A percentile compares a stretch with the other conserved stretches of the same genome.
These are phyloP conservation scores for Dicranocentrus wangi DNA, from an alignment of 2,888 invertebrate genomes.

Conservation along the genomic window DNA sequence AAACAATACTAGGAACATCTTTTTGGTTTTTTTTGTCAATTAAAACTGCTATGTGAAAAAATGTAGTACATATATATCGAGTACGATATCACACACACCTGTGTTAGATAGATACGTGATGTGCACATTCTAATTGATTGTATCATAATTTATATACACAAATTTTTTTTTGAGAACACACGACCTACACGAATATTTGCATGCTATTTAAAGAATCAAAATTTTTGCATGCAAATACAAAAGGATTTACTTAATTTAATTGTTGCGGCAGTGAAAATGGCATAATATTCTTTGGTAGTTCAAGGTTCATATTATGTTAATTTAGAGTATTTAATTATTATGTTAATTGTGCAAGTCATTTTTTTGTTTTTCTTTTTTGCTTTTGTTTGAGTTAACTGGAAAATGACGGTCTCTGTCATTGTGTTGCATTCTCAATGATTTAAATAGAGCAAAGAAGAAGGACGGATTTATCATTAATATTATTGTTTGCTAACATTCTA, in stretches of 20 bases:
- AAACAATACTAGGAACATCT: not conserved
- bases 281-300: conserved; percentile 37
- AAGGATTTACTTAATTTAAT: not conserved
- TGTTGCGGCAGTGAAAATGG: conserved; percentile 37
- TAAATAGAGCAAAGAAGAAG: conserved; percentile 7
- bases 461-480: conserved; percentile 17
- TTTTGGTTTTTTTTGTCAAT: conserved; percentile 34
- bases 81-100: conserved; percentile 14
- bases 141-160: conserved; percentile 5
- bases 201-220: conserved; percentile 8
- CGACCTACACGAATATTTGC: not conserved
- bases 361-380: conserved; percentile 34
- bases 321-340: conserved; percentile 8
- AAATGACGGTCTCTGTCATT: too few species aligned
- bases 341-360: conserved; percentile 48
- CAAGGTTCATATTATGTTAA: conserved; percentile 31
- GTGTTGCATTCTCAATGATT: conserved; percentile 22
- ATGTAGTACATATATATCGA: conserved; percentile 14
- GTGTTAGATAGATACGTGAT: conserved; percentile 25
- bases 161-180: conserved; percentile 22
- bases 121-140: conserved; percentile 16
- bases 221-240: too few species aligned
- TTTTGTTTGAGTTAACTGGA: conserved; percentile 31
- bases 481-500: conserved; percentile 60
- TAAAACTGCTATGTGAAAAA: not conserved